phyloP scores from a whole-genome alignment of 2,888 invertebrate genomes.

The Drymonia ruficornis region DNA sequence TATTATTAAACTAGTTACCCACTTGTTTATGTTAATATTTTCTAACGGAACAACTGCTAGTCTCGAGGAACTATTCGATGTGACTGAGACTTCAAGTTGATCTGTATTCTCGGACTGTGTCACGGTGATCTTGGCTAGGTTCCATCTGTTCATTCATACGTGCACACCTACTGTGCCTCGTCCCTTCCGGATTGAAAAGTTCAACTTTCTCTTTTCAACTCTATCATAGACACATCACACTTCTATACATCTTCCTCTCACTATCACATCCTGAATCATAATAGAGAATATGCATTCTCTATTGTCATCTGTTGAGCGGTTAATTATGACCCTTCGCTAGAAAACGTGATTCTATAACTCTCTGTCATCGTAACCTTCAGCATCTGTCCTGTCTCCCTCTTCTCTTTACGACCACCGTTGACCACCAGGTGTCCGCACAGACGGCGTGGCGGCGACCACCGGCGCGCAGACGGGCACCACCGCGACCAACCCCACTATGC shows the following conservation, averaged over 20 bases:
- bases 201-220: conserved; percentile 20
- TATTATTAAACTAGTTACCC: background rate
- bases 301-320: background rate
- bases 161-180: conserved; percentile 15
- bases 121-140: conserved; percentile 37
- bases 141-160: conserved; percentile 43
- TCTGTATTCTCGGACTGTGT: conserved; percentile 37
- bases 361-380: conserved; percentile 38
- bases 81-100: conserved; percentile 30
- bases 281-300: too few species aligned
- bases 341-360: conserved; percentile 6
- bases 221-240: conserved; percentile 9
- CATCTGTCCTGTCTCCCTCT: conserved; percentile 73
- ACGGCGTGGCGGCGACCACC: conserved; percentile 66
- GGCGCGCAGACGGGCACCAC: conserved; percentile 60
- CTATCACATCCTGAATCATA: conserved; percentile 15
- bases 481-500: conserved; percentile 47
- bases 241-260: conserved; percentile 17
- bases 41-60: background rate
- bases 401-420: conserved; percentile 79
- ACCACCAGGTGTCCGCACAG: conserved; percentile 86
- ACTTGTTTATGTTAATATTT: background rate
- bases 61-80: conserved; percentile 3
- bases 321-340: background rate
- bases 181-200: conserved; percentile 24